Evolutionary conservation across 2,888 invertebrate genomes (phyloP), one percentile per base, ranked within the genome.

Genomic region (Ormyrus rosae): DNA sequence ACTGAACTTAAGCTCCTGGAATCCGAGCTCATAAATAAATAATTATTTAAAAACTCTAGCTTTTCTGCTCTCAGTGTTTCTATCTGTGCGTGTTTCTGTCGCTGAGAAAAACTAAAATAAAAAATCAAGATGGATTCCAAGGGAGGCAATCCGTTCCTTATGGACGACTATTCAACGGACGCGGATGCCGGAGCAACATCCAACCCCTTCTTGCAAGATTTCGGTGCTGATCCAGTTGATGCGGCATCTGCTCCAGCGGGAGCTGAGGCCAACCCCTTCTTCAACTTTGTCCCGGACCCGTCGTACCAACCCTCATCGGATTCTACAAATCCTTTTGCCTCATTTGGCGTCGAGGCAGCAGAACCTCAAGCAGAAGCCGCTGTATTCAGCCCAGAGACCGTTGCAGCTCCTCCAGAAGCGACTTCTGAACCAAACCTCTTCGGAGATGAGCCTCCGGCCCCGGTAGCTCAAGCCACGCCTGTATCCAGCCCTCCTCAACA

Each of bases 71-170:
- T 51, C 45, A 34, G 60, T 67, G 48, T 63, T 68, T n/a, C 55
- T 53, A 60, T 72, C 51, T 58, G 1, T 55, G 45, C 58, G 60
- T 53, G 7, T 69, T 51, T 63, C 60, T 53, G 69, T 78, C 34
- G 34, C 34, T 4, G 60, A 58, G 67, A 5, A 10, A 75, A 56
- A 51, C 60, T 64, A 69, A 75, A 78, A 61, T 72, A 70, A 51
- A 10, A 70, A 64, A 46, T 67, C 58, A 71, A 78, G 83, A 95
- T 95, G 95, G 91, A 91, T 84, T 86, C 90, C 2, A 92, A 91
- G 84, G 91, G 92, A 19, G 95, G 95, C 65, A 96, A 96, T 92
- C 96, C 96, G 45, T 96, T 96, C 88, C 91, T 96, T 76, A 95
- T 95, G 92, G 96, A 96, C 85, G 92, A 94, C 68, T 93, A 93